Conservation (phyloP, 2,888 invertebrate species). For the Eugnorisma glareosa region DNA sequence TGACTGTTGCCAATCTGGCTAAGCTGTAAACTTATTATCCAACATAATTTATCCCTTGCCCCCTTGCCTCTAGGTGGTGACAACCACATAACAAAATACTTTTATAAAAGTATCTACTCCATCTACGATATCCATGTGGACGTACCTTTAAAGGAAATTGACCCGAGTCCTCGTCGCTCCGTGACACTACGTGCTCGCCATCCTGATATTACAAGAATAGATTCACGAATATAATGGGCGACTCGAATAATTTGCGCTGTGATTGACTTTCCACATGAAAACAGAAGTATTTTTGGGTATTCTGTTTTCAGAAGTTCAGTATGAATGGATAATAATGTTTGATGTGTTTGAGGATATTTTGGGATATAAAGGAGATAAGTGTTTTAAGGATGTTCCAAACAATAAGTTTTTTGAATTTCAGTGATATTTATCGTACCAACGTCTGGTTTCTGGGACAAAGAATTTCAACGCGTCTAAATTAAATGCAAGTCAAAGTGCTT, state of each 20-base stretch:
- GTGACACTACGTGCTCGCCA: slow-evolving; percentile 75
- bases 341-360: neutral
- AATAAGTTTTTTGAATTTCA: neutral
- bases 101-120: neutral
- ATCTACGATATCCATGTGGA: slow-evolving; percentile 45
- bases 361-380: neutral
- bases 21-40: too few relatives aligned
- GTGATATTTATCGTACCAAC: too few relatives aligned
- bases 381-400: neutral
- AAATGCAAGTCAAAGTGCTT: too few relatives aligned
- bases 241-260: slow-evolving; percentile 72
- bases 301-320: slow-evolving; percentile 1
- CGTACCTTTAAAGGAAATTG: slow-evolving; percentile 79
- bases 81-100: neutral
- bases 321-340: neutral
- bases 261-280: slow-evolving; percentile 71
- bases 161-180: slow-evolving; percentile 73
- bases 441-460: too few relatives aligned
- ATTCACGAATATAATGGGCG: slow-evolving; percentile 63
- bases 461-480: too few relatives aligned
- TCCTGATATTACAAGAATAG: slow-evolving; percentile 70
- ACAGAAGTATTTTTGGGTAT: slow-evolving; percentile 34
- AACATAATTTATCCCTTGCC: neutral
- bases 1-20: too few relatives aligned
- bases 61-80: too few relatives aligned